These are phyloP conservation scores for Lochmaea capreae DNA, from an alignment of 2,888 invertebrate species.

Conservation along the genomic window DNA sequence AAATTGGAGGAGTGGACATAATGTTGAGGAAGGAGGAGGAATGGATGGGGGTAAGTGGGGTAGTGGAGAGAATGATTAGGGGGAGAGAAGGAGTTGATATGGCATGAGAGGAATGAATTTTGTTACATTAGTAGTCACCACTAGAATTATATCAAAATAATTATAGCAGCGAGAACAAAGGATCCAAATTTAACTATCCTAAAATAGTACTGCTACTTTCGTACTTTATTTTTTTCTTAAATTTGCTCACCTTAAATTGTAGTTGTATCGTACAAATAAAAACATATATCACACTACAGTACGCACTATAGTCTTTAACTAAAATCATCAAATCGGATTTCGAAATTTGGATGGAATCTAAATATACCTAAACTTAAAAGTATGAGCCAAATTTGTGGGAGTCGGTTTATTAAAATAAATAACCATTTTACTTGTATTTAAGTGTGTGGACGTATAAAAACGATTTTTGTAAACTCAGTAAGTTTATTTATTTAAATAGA, in stretches of 20 bases:
- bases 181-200: too few species aligned
- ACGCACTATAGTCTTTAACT: slow-evolving; percentile 28
- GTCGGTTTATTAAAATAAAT: slow-evolving; percentile 18
- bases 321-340: slow-evolving; percentile 38
- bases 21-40: too few species aligned
- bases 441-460: background rate
- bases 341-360: slow-evolving; percentile 34
- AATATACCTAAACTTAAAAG: slow-evolving; percentile 36
- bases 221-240: background rate
- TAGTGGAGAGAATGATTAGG: too few species aligned
- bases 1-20: too few species aligned
- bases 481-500: background rate
- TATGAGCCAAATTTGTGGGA: slow-evolving; percentile 37
- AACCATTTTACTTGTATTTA: background rate
- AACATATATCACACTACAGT: slow-evolving; percentile 33
- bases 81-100: too few species aligned
- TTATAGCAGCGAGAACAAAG: too few species aligned
- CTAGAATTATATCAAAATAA: too few species aligned
- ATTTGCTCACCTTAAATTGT: slow-evolving; percentile 33
- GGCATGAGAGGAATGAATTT: too few species aligned
- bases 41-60: too few species aligned
- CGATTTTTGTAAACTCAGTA: background rate
- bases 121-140: too few species aligned
- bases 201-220: background rate
- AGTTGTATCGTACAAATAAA: slow-evolving; percentile 29